Evolutionary conservation across 2,113 vertebrate species (phyloP), one percentile per base, ranked within the genome.

Genomic region (Oostethus manadensis): DNA sequence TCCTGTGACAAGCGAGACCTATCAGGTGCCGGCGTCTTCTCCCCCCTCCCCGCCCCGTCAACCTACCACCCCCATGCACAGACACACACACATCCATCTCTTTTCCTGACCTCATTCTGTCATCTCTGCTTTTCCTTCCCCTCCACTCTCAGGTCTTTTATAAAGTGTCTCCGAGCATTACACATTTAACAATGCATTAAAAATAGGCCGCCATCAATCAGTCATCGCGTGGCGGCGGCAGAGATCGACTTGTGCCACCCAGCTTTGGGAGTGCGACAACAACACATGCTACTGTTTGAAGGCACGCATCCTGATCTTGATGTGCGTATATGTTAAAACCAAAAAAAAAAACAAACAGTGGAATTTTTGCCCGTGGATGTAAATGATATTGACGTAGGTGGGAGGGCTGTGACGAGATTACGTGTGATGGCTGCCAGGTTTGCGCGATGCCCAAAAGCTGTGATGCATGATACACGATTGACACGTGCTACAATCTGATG

Each of bases 181-280:
- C 88, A 86, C 84, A 84, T 88, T 89, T 88, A 90, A 85, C 84
- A 87, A 82, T 86, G 84, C 84, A 88, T 90, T 88, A 83, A 84
- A 88, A 87, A 89, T 87, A 88, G 84, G 82, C 73, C 82, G 81
- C 85, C 86, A 88, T 90, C 87, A 90, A 87, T 90, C 88, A 89
- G 83, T 88, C 85, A 85, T 82, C 83, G 77, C 56, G 79, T 79
- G 85, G 74, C 70, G 65, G 69, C 73, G 75, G 86, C 78, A 82
- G 69, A 58, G 63, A 49, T 67, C 69, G 66, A 60, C 61, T 29
- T 35, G 44, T 33, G 26, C 22, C 9, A n/a, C 21, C 48, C 18
- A 23, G 22, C 17, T 50, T 14, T 50, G 18, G 18, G 22, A 13
- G 48, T 50, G 20, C 14, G 48, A 46, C 17, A 18, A 45, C 23